Evolutionary conservation across 2,797 vertebrate species (phyloP), one percentile per base, ranked within the genome.

Genomic region (Nannoperca australis): DNA sequence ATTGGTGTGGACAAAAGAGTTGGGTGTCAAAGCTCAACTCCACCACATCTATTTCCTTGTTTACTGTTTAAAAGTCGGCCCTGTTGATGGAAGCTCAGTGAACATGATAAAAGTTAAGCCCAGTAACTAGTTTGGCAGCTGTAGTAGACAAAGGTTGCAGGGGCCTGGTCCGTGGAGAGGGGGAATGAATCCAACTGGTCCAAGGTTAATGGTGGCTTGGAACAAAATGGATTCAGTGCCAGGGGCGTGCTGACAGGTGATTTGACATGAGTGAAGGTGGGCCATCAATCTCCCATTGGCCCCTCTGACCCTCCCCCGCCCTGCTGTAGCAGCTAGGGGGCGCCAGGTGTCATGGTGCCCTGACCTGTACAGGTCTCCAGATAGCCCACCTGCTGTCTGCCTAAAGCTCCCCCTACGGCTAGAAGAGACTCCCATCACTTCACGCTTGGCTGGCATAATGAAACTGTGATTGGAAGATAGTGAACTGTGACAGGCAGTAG

Each of bases 191-290:
- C 95, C 95, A 97, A 96, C 95, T 96, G 96, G 96, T 97, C 97
- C 97, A 97, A 99, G 97, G 97, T 98, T 98, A 99, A 98, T 99
- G 96, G 96, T 97, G 96, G 96, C 95, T 96, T 92, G 95, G 96
- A 97, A 95, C 96, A 97, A 97, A 98, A 98, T 96, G 96, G 96
- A 98, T 98, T 97, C 96, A 81, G 83, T 96, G 96, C 97, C 97
- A 97, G 95, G 95, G 95, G 95, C 88, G 94, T 94, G 94, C 91
- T 97, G 97, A 97, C 96, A 97, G 97, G 97, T 96, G 96, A 98
- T 98, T 97, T 97, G 96, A 98, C 96, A 96, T 93, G 93, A 95
- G 94, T 94, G 95, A 96, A 96, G 94, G 89, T 93, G 95, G 93
- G 93, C 96, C 96, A 97, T 97, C 96, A 97, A 95, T 97, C 97